These are phyloP conservation scores for Diarsia rubi DNA, from an alignment of 2,888 invertebrate genomes.

Conservation along the genomic window DNA sequence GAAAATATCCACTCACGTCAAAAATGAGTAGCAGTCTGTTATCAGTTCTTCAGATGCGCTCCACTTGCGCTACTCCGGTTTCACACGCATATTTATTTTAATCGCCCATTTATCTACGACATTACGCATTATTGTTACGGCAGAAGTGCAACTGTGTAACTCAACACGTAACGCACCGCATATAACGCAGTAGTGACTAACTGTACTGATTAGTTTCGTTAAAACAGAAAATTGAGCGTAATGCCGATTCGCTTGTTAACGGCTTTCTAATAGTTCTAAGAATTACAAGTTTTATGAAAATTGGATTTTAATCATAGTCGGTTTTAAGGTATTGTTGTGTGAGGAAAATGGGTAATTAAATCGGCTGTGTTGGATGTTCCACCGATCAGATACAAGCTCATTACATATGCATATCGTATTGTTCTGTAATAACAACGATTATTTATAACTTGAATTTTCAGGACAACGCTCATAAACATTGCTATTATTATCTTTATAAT, in stretches of 20 bases:
- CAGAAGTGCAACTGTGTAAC: slow-evolving; percentile 68
- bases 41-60: slow-evolving; percentile 69
- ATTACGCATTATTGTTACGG: slow-evolving; percentile 76
- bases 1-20: slow-evolving; percentile 53
- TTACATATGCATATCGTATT: slow-evolving; percentile 23
- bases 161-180: slow-evolving; percentile 62
- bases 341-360: slow-evolving; percentile 38
- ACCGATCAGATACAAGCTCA: slow-evolving; percentile 32
- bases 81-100: slow-evolving; percentile 72
- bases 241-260: slow-evolving; percentile 65
- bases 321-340: slow-evolving; percentile 47
- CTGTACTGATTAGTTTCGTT: slow-evolving; percentile 61
- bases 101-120: slow-evolving; percentile 74
- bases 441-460: slow-evolving; percentile 12
- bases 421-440: slow-evolving; percentile 20
- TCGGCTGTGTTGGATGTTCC: slow-evolving; percentile 1
- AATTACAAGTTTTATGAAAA: slow-evolving; percentile 61
- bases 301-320: slow-evolving; percentile 53
- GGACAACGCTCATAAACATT: slow-evolving; percentile 22
- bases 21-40: slow-evolving; percentile 48
- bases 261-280: slow-evolving; percentile 59
- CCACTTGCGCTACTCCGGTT: slow-evolving; percentile 71
- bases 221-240: slow-evolving; percentile 61
- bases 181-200: slow-evolving; percentile 61
- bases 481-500: slow-evolving; percentile 10